Base-by-base conservation (phyloP, 2,113 vertebrate species). In the Xiphorhynchus elegans region DNA sequence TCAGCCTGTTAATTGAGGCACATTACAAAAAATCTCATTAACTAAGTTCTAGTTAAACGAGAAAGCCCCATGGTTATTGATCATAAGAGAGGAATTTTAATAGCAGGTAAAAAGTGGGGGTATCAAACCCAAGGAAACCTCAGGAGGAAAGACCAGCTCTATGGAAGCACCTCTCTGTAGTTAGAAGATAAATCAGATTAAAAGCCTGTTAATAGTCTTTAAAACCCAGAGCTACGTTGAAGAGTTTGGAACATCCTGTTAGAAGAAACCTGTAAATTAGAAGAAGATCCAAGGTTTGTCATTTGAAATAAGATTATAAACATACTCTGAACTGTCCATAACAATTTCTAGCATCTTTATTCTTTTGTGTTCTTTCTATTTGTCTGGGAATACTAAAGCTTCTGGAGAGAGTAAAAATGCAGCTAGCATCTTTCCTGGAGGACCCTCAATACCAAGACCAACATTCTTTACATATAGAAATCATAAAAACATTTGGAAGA, bases 381-480 rank as follows among this genome's bases (percentile, higher is more conserved):
- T 96, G 58, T 96, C 47, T 94, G 35, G 89, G 17, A 59, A 91
- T 92, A 26, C 86, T 97, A 78, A 96, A 99, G 99, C 98, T 99
- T 97, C 97, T 99, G 91, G 99, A 99, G 97, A 99, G 99, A 97
- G 99, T 99, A 2, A 99, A 99, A 97, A 99, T 99, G 99, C 99
- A 99, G 97, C 96, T 99, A 96, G 99, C 99, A 3, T 99, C 99
- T 53, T 99, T 99, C 96, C 97, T 99, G 93, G 99, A 99, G 95
- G 99, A 99, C 89, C 99, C 99, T 86, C 99, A 99, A 87, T 99
- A 99, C 95, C 99, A 99, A 96, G 99, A 99, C 96, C 99, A 99
- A 96, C 99, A 99, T 97, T 99, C 99, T 87, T 94, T 99, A 95
- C 99, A 99, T 95, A 99, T 99, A 94, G 99, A 99, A 97, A 99